Evolutionary conservation across 2,888 invertebrate genomes (phyloP).

Genomic region (Melolontha melolontha): DNA sequence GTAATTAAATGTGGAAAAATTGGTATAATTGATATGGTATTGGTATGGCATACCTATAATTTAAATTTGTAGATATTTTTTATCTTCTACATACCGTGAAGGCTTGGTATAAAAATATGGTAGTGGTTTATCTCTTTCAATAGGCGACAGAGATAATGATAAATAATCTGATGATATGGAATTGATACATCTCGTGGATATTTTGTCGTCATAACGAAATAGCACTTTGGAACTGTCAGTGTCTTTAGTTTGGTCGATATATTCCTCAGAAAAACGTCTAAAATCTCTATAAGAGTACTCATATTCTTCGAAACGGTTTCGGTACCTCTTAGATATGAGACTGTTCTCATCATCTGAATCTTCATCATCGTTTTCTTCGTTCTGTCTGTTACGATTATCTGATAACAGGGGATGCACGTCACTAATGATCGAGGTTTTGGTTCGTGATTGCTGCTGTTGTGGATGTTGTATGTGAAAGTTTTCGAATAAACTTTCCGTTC

Average conservation of each 20-base stretch:
- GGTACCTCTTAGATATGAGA: constrained; percentile 45
- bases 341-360: constrained; percentile 42
- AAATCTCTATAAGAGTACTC: constrained; percentile 46
- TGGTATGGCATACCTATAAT: not conserved
- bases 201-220: constrained; percentile 39
- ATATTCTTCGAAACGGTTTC: constrained; percentile 48
- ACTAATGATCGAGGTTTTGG: constrained; percentile 41
- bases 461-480: constrained; percentile 30
- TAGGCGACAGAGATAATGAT: constrained; percentile 59
- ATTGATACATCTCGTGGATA: constrained; percentile 47
- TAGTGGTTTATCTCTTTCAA: constrained; percentile 47
- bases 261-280: constrained; percentile 29
- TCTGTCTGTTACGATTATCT: constrained; percentile 28
- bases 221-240: constrained; percentile 26
- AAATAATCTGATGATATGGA: constrained; percentile 58
- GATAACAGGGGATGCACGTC: constrained; percentile 41
- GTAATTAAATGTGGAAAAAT: not conserved
- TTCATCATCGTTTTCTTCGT: constrained; percentile 34
- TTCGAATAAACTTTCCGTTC: constrained; percentile 33
- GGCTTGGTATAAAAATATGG: constrained; percentile 52
- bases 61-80: constrained; percentile 58
- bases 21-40: not conserved
- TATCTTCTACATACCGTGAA: constrained; percentile 38
- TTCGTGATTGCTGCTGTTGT: constrained; percentile 32
- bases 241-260: constrained; percentile 31